phyloP scores from a whole-genome alignment of 2,888 invertebrate species.

The Tinea pellionella region DNA sequence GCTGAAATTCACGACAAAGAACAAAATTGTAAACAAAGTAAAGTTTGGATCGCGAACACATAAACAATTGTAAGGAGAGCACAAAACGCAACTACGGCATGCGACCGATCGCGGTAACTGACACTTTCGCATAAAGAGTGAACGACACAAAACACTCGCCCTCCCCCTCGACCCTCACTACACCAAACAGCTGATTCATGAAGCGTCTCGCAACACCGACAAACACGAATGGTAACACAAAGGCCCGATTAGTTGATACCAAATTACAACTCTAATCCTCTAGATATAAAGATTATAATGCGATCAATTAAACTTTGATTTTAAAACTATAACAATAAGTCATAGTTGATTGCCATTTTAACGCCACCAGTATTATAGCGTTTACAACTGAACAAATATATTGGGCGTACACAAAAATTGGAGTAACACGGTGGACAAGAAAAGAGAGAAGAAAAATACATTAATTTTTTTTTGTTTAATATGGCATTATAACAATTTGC shows the following conservation, averaged over 20 bases:
- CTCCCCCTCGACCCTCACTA: conserved; percentile 1
- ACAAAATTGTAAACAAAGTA: neutral
- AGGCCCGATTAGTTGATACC: neutral
- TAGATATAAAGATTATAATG: neutral
- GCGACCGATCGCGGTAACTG: conserved; percentile 1
- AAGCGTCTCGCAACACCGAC: neutral
- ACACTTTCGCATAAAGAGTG: conserved; percentile 2
- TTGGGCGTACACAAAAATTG: too few species aligned
- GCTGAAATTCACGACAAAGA: neutral
- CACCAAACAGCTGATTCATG: conserved; percentile 11
- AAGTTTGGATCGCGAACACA: neutral
- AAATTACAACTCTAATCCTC: neutral
- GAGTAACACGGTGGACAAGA: too few species aligned
- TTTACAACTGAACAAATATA: too few species aligned
- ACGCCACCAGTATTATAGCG: too few species aligned
- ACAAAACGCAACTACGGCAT: neutral
- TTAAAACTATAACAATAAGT: neutral
- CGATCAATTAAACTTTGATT: neutral
- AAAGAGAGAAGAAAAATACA: too few species aligned
- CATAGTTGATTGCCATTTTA: neutral
- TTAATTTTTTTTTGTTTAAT: too few species aligned
- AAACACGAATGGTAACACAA: neutral
- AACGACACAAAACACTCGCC: conserved; percentile 7
- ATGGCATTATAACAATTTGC: too few species aligned
- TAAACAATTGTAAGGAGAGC: neutral